Evolutionary conservation across 2,113 vertebrate genomes (phyloP), one percentile per base, ranked within the genome.

Genomic region (Sapajus apella): DNA sequence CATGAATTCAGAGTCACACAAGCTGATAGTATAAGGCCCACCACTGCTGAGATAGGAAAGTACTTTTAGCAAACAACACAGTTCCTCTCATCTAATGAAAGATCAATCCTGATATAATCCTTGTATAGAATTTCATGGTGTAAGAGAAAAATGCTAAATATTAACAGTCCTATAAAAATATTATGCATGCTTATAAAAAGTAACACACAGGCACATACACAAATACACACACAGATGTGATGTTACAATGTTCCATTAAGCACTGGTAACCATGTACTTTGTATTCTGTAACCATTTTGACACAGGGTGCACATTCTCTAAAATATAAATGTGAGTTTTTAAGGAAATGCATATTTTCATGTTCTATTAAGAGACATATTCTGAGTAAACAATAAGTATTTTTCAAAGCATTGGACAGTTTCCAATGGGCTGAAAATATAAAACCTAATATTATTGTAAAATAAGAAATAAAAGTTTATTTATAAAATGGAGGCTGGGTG

Each of bases 121-220:
- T 17, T 83, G 55, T 1, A 40, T 40, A 82, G 17, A 92, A 52
- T 83, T 93, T 21, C 81, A 3, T 90, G 13, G 21, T 81, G 4
- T 87, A n/a, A 72, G 18, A 92, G 6, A 37, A 97, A 96, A 96
- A 87, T 68, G 30, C 47, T 47, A 95, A 61, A 76, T 6, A 73
- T 73, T 66, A 50, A 37, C 18, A 90, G 32, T 93, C 93, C 18
- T 47, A 0, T 75, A 93, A 75, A 93, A 94, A 95, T 76, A 16
- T 88, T 72, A 25, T 23, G 0, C 12, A 68, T 32, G 43, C 30
- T 94, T 88, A 7, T 32, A 68, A 58, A 61, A 97, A 88, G 61
- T 45, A 45, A 45, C 40, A 30, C 25, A 76, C 23, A 45, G 23
- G 43, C 20, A 40, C 25, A 25, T 21, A 27, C 20, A 76, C 40